Conservation (phyloP, 2,113 vertebrate genomes). For the Struthio camelus region DNA sequence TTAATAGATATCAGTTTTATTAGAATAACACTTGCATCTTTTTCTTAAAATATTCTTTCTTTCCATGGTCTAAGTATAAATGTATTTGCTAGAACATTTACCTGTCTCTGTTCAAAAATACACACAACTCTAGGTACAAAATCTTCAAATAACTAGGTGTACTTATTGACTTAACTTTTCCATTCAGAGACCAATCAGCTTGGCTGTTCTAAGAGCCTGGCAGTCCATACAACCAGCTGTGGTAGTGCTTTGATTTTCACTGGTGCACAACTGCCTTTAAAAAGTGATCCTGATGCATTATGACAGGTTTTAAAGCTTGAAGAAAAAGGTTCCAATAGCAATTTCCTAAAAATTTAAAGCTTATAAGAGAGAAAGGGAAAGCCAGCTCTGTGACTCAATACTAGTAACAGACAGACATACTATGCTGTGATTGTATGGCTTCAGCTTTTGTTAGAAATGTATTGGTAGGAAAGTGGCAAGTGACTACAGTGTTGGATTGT, state of each 20-base stretch:
- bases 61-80: neutral
- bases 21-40: neutral
- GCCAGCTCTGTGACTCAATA: neutral
- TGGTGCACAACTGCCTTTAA: neutral
- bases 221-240: neutral
- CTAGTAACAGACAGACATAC: neutral
- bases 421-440: neutral
- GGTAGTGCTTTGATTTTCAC: slow-evolving; percentile 8
- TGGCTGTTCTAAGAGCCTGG: neutral
- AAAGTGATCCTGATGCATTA: slow-evolving; percentile 32
- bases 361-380: neutral
- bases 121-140: neutral
- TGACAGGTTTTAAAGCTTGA: slow-evolving; percentile 41
- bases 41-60: neutral
- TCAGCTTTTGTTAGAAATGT: neutral
- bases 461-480: neutral
- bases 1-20: neutral
- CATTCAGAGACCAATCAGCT: neutral
- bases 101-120: neutral
- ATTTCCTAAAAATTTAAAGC: slow-evolving; percentile 40
- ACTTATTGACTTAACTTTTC: neutral
- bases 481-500: neutral
- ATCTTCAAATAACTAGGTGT: neutral
- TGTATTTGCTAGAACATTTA: neutral
- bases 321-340: neutral